Percentiles rank a stretch among this genome's conserved stretches.
Conservation (phyloP, 2,113 vertebrate genomes). For the Pomatostomus ruficeps region DNA sequence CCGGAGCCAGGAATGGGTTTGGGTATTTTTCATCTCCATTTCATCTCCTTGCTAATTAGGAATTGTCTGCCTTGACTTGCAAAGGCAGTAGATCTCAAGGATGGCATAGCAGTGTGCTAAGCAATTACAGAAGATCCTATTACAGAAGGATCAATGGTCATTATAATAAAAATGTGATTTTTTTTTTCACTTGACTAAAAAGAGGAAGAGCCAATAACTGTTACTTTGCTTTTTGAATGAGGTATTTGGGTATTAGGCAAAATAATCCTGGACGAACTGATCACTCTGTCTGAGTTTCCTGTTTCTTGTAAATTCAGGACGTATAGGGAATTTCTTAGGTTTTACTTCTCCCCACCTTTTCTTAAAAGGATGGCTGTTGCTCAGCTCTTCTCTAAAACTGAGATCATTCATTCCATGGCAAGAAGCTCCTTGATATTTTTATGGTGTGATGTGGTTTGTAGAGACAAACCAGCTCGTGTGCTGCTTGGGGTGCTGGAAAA, state of each 20-base stretch:
- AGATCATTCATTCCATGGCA: background rate
- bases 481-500: background rate
- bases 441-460: background rate
- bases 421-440: background rate
- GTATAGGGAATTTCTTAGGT: background rate
- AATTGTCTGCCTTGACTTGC: background rate
- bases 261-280: background rate
- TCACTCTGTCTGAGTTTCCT: background rate
- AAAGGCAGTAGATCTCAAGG: background rate
- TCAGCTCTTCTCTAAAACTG: background rate
- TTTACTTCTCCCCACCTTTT: background rate
- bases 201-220: background rate
- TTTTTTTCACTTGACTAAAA: background rate
- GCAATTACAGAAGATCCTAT: background rate
- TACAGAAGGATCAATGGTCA: background rate
- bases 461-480: background rate
- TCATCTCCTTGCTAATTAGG: background rate
- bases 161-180: background rate
- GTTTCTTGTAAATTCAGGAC: background rate
- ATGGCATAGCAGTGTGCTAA: background rate
- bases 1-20: fast-evolving
- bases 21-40: background rate
- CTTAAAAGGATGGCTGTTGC: background rate
- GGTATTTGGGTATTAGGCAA: background rate
- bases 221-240: background rate